Conservation (phyloP, 35 echinoderm and acorn worm genomes). For the Apostichopus californicus region DNA sequence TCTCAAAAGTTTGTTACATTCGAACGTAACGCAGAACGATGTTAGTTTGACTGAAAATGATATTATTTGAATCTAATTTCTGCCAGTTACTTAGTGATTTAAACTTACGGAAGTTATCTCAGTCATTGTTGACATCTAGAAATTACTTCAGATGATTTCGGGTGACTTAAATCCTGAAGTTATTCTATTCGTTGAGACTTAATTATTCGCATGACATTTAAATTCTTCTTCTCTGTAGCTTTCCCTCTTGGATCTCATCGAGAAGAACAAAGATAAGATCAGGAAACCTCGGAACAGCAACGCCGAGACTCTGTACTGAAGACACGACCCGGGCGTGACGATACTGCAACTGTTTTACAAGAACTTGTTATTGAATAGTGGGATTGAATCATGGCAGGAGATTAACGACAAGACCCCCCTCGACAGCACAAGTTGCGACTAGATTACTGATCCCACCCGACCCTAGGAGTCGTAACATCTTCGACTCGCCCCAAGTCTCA, state of each 20-base stretch:
- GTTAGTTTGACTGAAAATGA: too few species aligned
- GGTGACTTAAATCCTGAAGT: too few species aligned
- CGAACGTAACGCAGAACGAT: too few species aligned
- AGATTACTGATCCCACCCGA: neutral
- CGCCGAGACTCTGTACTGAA: conserved; percentile 87
- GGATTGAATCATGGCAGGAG: neutral
- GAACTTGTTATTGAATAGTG: neutral
- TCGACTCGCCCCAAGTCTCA: neutral
- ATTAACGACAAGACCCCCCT: neutral
- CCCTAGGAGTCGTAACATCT: neutral
- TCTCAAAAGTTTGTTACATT: too few species aligned
- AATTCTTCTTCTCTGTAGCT: conserved; percentile 48
- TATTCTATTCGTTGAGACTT: too few species aligned
- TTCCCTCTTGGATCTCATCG: conserved; percentile 89
- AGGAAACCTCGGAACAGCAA: conserved; percentile 91
- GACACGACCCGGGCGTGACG: neutral
- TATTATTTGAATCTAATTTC: too few species aligned
- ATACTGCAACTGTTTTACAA: neutral
- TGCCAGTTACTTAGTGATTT: too few species aligned
- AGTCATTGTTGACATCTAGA: too few species aligned
- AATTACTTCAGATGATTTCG: too few species aligned
- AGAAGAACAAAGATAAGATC: conserved; percentile 98
- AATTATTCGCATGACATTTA: neutral
- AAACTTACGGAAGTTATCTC: too few species aligned
- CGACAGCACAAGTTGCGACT: neutral